Percentiles rank a stretch among this genome's conserved stretches.
Conservation (phyloP, 2,113 vertebrate species). For the Hippocampus zosterae region DNA sequence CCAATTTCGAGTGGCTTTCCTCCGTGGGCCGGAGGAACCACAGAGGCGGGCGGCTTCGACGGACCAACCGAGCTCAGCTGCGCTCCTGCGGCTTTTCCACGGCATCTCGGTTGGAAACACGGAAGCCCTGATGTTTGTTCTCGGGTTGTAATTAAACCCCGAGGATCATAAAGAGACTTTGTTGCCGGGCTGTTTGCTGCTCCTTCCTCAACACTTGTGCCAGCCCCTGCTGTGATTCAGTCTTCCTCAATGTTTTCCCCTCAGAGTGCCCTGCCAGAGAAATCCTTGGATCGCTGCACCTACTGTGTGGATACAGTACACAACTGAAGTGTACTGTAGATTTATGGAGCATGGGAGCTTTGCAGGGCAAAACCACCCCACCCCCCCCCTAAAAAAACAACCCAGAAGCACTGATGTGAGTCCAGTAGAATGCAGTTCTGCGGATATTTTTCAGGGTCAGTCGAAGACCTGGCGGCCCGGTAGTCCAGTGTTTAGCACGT, state of each 20-base stretch:
- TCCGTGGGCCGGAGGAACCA: constrained; percentile 25
- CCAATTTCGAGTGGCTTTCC: constrained; percentile 49
- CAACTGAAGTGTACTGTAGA: too few species aligned
- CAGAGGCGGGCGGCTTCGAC: constrained; percentile 48
- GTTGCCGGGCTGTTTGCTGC: background rate
- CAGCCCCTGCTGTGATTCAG: too few species aligned
- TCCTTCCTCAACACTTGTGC: background rate
- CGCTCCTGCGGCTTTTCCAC: constrained; percentile 46
- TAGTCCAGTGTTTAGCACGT: too few species aligned
- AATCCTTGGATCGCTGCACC: too few species aligned
- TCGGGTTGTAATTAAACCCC: constrained; percentile 50
- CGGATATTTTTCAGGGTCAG: too few species aligned
- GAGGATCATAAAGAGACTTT: constrained; percentile 56
- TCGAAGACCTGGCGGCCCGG: too few species aligned
- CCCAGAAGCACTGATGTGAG: too few species aligned
- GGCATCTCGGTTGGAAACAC: constrained; percentile 39
- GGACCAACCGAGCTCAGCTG: constrained; percentile 11
- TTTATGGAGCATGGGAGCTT: too few species aligned
- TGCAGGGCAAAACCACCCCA: too few species aligned
- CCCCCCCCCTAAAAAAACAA: too few species aligned
- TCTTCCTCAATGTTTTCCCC: constrained; percentile 13
- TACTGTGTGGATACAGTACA: too few species aligned
- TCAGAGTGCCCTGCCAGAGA: constrained; percentile 33
- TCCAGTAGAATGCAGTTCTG: too few species aligned
- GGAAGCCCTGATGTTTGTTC: constrained; percentile 35